These are phyloP conservation scores for human (Homo sapiens) DNA, from an alignment of 2,113 vertebrate species.

Conservation along the genomic window GRCh38 chr11:102932501-102933000, in stretches of 20 bases:
- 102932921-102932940: conserved; percentile 30
- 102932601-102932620: conserved; percentile 16
- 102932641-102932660: conserved; percentile 25
- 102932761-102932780: not conserved
- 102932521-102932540: not conserved
- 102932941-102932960: conserved; percentile 23
- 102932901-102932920: not conserved
- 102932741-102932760: not conserved
- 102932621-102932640: conserved; percentile 40
- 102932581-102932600: conserved; percentile 26
- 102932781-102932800: not conserved
- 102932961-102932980: not conserved
- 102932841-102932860: not conserved
- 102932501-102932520: conserved; percentile 58
- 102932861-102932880: not conserved
- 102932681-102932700: not conserved
- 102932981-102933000: not conserved
- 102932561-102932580: not conserved
- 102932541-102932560: not conserved
- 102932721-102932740: not conserved
- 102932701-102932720: not conserved
- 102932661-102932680: not conserved
- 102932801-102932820: rapidly evolving
- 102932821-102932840: not conserved
- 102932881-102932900: not conserved